Evolutionary conservation across 2,888 invertebrate species (phyloP).

Genomic region (Coelinius sp.): DNA sequence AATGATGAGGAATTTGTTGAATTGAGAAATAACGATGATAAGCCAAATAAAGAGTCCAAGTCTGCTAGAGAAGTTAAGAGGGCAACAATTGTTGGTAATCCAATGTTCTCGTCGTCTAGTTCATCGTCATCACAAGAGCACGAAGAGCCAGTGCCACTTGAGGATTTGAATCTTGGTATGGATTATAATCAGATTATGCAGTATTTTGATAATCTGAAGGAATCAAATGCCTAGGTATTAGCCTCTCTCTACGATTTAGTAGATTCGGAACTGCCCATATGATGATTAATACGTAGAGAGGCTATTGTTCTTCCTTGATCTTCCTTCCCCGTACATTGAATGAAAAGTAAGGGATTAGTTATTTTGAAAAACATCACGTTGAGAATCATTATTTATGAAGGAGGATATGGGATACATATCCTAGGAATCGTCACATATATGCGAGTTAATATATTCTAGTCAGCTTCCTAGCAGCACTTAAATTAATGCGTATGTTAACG

Average conservation of each 20-base stretch:
- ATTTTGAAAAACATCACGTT: neutral
- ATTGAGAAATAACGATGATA: slow-evolving; percentile 59
- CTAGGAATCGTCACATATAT: slow-evolving; percentile 10
- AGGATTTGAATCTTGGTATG: slow-evolving; percentile 88
- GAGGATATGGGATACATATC: slow-evolving; percentile 17
- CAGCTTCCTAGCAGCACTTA: slow-evolving; percentile 69
- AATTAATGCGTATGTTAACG: slow-evolving; percentile 43
- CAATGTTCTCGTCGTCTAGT: slow-evolving; percentile 81
- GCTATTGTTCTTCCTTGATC: slow-evolving; percentile 19
- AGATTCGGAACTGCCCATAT: slow-evolving; percentile 51
- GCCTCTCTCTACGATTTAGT: slow-evolving; percentile 86
- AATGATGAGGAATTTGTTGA: slow-evolving; percentile 64
- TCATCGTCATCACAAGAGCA: slow-evolving; percentile 70
- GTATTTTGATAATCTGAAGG: slow-evolving; percentile 98
- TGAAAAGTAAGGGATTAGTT: neutral
- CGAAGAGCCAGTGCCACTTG: slow-evolving; percentile 80
- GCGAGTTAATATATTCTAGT: slow-evolving; percentile 63
- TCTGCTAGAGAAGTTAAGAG: slow-evolving; percentile 79
- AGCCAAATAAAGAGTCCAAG: slow-evolving; percentile 56
- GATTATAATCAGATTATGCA: slow-evolving; percentile 98
- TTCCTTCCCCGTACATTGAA: neutral
- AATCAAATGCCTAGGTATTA: slow-evolving; percentile 89
- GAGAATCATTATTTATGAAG: neutral
- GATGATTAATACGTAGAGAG: neutral
- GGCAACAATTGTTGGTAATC: slow-evolving; percentile 90